Conservation (phyloP, 2,888 invertebrate species). For the Serripes groenlandicus region DNA sequence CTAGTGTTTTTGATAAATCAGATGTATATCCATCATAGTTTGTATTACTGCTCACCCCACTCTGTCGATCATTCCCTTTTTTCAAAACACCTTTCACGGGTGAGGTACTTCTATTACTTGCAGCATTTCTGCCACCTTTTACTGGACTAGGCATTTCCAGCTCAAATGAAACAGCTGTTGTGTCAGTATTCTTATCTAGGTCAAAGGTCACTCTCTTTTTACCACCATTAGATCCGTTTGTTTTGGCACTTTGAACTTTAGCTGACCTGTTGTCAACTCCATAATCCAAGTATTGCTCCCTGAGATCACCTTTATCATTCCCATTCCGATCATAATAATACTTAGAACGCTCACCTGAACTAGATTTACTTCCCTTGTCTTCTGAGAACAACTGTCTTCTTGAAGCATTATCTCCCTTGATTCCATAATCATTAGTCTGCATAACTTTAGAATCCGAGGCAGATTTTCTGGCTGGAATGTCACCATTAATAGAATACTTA, state of each 20-base stretch:
- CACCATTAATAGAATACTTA: constrained; percentile 57
- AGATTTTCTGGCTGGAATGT: constrained; percentile 41
- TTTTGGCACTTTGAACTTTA: constrained; percentile 59
- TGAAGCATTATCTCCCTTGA: constrained; percentile 59
- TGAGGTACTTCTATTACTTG: constrained; percentile 62
- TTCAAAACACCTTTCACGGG: constrained; percentile 74
- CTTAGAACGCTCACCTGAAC: constrained; percentile 67
- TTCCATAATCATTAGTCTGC: constrained; percentile 50
- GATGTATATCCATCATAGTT: constrained; percentile 58
- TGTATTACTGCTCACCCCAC: constrained; percentile 46
- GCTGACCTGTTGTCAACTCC: constrained; percentile 43
- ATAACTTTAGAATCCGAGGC: constrained; percentile 58
- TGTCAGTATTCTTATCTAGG: constrained; percentile 68
- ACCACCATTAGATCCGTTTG: constrained; percentile 53
- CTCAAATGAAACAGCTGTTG: constrained; percentile 77
- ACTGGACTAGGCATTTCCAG: constrained; percentile 81
- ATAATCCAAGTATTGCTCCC: constrained; percentile 42
- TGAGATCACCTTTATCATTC: constrained; percentile 39
- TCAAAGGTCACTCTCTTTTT: constrained; percentile 79
- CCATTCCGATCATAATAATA: constrained; percentile 64
- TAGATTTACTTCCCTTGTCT: constrained; percentile 51
- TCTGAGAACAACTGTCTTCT: constrained; percentile 72
- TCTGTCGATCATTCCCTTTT: constrained; percentile 49
- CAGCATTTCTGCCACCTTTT: constrained; percentile 54
- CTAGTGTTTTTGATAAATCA: constrained; percentile 70